Base-by-base conservation (phyloP, 1,140 invertebrate genomes). In the Hyphantria cunea region DNA sequence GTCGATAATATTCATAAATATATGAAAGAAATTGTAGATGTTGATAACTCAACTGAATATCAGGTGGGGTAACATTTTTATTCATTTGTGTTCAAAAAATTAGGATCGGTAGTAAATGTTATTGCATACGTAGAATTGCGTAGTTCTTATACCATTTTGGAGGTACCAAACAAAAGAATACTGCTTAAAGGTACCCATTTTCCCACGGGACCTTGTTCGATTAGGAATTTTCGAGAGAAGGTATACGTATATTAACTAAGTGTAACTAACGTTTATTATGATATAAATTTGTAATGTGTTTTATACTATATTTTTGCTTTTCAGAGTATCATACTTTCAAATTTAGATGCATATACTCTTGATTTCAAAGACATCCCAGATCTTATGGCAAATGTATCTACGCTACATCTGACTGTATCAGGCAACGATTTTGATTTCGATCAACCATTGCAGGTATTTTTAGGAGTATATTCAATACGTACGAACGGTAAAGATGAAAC, bases 311-410 rank as follows among this genome's bases (percentile, higher is more conserved):
- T 55, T 45, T 60, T 37, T 39, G 41, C 48, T 66, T 80, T 80
- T 39, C 64, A 90, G 87, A 90, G 84, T 68, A 82, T 90, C 64
- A 80, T 90, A 59, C 63, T 90, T 48, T 85, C 86, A 25, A 74
- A 70, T 39, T 51, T 90, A 3, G 84, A 90, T 49, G 76, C 87
- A 0, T 88, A 89, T 42, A 79, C 68, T 0, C 53, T 84, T 9
- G 68, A 82, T 42, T 69, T 90, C 6, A 62, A 71, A 42, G 70
- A 78, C 0, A 70, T 89, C n/a, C 71, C 81, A 0, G 76, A 78
- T 3, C 66, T 89, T 6, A 74, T 78, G 60, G 86, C 84, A 0
- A 90, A 90, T 45, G 82, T 90, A 0, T 85, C 86, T 0, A 86
- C 84, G 0, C 64, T 89, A 64, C 83, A 88, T 60, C 68, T 90